Base-by-base conservation (phyloP, 2,888 invertebrate genomes). In the Lepetodrilus schrolli region DNA sequence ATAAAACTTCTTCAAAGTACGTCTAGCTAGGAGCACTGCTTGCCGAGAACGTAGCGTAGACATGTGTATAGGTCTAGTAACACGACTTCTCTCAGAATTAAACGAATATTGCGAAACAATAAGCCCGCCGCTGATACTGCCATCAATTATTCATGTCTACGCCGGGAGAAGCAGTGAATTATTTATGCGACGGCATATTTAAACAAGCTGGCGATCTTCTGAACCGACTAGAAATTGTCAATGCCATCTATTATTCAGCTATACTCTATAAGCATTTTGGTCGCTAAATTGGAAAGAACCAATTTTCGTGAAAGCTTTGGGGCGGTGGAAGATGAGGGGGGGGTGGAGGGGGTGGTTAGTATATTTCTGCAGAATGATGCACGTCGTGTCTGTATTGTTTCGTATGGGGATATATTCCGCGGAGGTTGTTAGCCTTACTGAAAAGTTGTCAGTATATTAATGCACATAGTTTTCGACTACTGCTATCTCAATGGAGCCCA, bases 131-230 rank as follows among this genome's bases (percentile, higher is more conserved):
- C 47, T 47, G 26, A 47, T 30, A 17, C 43, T 13, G 10, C 21
- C 47, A 43, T 68, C 43, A 43, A 68, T 68, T 68, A 68, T 68
- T 68, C 43, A 68, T 13, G 21, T 3, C 20, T 4, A 20, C 26
- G 38, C 68, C 68, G 47, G 68, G 68, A 68, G 68, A 21, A 34
- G 23, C 7, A 17, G 23, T 68, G 30, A 76, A 76, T 76, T 66
- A 78, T 78, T 78, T 69, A 78, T 68, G 30, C 36, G 21, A 30
- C 71, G 72, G 78, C 76, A 78, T 78, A 78, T 76, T 78, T 78
- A 78, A 78, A 78, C 75, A 74, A 37, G 72, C 68, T 23, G 0
- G 23, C 13, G 58, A 23, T 68, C 48, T 17, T 20, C 30, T 13
- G 47, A 47, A 43, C 43, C 68, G 47, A 21, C 68, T 47, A 30